Percentiles rank a stretch among this genome's conserved stretches.
These are phyloP conservation scores for Lathronympha strigana DNA, from an alignment of 2,888 invertebrate species.

Conservation along the genomic window DNA sequence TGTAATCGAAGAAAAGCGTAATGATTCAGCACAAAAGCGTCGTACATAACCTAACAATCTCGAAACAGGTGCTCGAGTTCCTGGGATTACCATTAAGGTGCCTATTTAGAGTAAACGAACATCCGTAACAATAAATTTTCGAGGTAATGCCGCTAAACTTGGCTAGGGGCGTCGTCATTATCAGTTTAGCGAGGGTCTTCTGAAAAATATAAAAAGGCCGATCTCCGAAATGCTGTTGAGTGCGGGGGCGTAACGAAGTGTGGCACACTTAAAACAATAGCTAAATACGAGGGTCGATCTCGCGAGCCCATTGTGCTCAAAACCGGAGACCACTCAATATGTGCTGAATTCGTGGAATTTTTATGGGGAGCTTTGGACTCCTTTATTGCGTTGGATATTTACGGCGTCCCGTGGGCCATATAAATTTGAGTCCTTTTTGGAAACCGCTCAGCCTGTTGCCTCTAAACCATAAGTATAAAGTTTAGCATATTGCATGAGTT, in stretches of 20 bases:
- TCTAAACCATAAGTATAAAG: constrained; percentile 29
- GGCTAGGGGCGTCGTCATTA: constrained; percentile 69
- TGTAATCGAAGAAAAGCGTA: constrained; percentile 39
- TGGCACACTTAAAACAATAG: constrained; percentile 83
- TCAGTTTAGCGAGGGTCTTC: constrained; percentile 78
- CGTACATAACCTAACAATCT: constrained; percentile 45
- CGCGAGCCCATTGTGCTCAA: constrained; percentile 65
- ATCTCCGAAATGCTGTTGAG: constrained; percentile 74
- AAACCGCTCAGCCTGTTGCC: constrained; percentile 53
- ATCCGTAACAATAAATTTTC: constrained; percentile 77
- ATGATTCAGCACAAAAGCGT: constrained; percentile 46
- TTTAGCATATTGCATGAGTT: constrained; percentile 15
- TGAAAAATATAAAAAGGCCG: constrained; percentile 75
- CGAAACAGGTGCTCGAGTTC: constrained; percentile 68
- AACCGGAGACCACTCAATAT: constrained; percentile 77
- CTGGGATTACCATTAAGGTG: constrained; percentile 68
- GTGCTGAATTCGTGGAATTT: constrained; percentile 79
- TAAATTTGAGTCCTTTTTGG: constrained; percentile 66
- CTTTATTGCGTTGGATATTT: constrained; percentile 75
- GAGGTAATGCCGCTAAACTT: constrained; percentile 68
- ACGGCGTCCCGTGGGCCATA: constrained; percentile 66
- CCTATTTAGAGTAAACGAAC: constrained; percentile 70
- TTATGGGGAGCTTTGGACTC: constrained; percentile 69
- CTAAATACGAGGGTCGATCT: constrained; percentile 77
- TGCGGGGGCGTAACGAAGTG: constrained; percentile 81